Conservation (phyloP, 2,797 vertebrate genomes). For the Sebastes taczanowskii region DNA sequence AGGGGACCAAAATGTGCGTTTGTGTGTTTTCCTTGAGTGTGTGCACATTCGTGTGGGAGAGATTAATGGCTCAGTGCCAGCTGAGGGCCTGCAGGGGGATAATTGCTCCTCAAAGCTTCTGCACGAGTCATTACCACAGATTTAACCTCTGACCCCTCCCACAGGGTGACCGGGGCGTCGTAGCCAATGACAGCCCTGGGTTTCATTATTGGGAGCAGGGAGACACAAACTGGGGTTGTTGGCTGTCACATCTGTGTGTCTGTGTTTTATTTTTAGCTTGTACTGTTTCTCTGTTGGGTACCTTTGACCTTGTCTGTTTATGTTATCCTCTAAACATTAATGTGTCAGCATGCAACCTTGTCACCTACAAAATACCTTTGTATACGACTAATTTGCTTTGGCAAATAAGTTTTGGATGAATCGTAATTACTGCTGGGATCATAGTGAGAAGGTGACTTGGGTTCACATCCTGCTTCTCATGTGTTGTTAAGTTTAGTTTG, state of each 20-base stretch:
- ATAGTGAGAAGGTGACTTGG: background rate
- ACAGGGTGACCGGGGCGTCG: constrained; percentile 2
- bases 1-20: background rate
- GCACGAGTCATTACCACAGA: constrained; percentile 69
- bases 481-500: background rate
- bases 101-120: constrained; percentile 74
- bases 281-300: background rate
- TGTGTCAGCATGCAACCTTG: background rate
- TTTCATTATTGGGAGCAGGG: constrained; percentile 26
- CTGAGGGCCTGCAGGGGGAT: constrained; percentile 47
- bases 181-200: constrained; percentile 28
- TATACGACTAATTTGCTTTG: background rate
- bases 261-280: constrained; percentile 3
- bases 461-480: background rate
- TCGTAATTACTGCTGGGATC: background rate
- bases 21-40: constrained; percentile 1
- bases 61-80: constrained; percentile 51
- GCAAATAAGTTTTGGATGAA: background rate
- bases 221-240: constrained; percentile 13
- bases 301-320: constrained; percentile 8
- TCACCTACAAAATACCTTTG: background rate
- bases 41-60: constrained; percentile 12
- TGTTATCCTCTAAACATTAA: background rate
- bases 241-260: constrained; percentile 18
- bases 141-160: constrained; percentile 63